A percentile compares a stretch with the other conserved stretches of the same genome.
Conservation (phyloP, 1,140 invertebrate genomes). For the Chionoecetes opilio region DNA sequence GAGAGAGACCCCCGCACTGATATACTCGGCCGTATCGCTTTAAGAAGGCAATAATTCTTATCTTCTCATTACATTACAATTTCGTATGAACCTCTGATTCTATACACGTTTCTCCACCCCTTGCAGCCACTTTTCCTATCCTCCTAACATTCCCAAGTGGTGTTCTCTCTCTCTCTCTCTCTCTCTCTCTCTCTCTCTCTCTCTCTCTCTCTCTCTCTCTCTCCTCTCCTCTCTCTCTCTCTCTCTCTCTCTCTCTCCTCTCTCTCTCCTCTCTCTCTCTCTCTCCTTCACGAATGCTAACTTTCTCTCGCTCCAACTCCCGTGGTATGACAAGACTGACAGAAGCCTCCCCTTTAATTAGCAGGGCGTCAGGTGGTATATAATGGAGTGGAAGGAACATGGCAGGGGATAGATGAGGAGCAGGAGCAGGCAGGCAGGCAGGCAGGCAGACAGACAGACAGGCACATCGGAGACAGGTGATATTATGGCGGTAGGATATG, state of each 20-base stretch:
- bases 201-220: not conserved
- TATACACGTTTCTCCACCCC: no score
- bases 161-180: not conserved
- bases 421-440: not conserved
- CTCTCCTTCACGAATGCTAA: conserved; percentile 19
- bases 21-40: no score
- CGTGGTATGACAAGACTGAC: not conserved
- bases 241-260: not conserved
- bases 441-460: not conserved
- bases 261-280: not conserved
- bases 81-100: no score
- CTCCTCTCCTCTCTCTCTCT: not conserved
- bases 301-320: not conserved
- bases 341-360: not conserved
- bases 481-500: not conserved
- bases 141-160: no score
- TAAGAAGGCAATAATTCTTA: no score
- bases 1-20: no score
- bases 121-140: no score
- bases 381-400: not conserved
- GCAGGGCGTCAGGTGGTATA: not conserved
- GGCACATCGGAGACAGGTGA: not conserved
- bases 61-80: no score
- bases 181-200: not conserved
- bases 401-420: not conserved